A percentile compares a stretch with the other conserved stretches of the same genome.
phyloP scores from a whole-genome alignment of 1,140 invertebrate genomes.

The Drosophila orosa region DNA sequence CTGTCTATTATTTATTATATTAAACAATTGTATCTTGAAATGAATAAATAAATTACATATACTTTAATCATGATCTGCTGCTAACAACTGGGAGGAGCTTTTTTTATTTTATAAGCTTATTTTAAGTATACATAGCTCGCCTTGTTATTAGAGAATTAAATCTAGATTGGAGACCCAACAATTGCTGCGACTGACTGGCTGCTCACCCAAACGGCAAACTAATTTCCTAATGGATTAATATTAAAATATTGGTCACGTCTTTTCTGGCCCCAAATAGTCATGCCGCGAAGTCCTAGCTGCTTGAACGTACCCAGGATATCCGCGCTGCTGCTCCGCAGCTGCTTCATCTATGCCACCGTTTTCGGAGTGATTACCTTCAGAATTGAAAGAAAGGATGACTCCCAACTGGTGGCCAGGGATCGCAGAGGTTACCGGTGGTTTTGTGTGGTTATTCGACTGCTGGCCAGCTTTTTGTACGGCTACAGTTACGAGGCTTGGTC shows the following conservation, averaged over 20 bases:
- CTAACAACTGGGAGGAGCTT: no score
- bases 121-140: no score
- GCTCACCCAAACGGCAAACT: conserved; percentile 16
- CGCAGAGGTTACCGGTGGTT: conserved; percentile 26
- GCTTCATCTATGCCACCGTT: conserved; percentile 6
- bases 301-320: conserved; percentile 24
- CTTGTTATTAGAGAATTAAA: conserved; percentile 19
- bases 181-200: not conserved
- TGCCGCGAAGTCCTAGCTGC: conserved; percentile 3
- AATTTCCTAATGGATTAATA: conserved; percentile 30
- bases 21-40: no score
- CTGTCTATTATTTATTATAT: no score
- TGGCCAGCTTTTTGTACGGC: conserved; percentile 1
- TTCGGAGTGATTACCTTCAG: conserved; percentile 22
- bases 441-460: conserved; percentile 18
- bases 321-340: conserved; percentile 16
- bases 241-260: not conserved
- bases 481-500: conserved; percentile 8
- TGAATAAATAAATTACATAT: no score
- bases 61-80: no score
- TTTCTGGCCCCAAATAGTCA: conserved; percentile 10
- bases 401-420: conserved; percentile 13
- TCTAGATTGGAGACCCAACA: conserved; percentile 9
- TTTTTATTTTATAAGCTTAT: no score
- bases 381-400: not conserved